Base-by-base conservation (phyloP, 2,113 vertebrate genomes). In the Apistogramma diplotaenia region DNA sequence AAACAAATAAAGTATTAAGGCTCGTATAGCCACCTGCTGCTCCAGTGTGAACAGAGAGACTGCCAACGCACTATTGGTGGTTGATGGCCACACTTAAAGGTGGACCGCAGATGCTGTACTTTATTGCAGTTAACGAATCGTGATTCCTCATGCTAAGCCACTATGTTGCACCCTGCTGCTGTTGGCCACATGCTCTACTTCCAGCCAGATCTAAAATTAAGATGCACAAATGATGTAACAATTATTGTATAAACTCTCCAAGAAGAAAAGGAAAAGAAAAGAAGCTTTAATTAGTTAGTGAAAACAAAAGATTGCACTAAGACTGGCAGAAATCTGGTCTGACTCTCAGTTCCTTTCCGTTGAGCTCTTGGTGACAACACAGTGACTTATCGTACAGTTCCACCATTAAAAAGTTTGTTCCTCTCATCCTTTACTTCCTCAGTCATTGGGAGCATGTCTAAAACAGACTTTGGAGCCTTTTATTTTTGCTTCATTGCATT, bases 141-240 rank as follows among this genome's bases (percentile, higher is more conserved):
- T 56, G 49, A 46, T 84, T 87, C 80, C 83, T 62, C 67, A 11
- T 55, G 54, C 43, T 59, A 27, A 72, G 49, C 16, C 5, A 15
- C 21, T 19, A 75, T 49, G 67, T 90, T 84, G 89, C 74, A 51
- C 84, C 76, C 88, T 89, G 70, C 15, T 7, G 1, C 40, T 55
- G n/a, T 73, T 1, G 19, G 40, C 72, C 57, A 10, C 85, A 71
- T 3, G 29, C 29, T 76, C 27, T 67, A 59, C 76, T 82, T 76
- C 70, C 13, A 49, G 49, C 73, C 27, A 46, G 21, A 18, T 55
- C 29, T 54, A 31, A 57, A 13, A 13, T 76, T 15, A 13, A 18
- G 6, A 3, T 55, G 5, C 37, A 23, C n/a, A 19, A 23, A n/a
- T 59, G 19, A 31, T 4, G 35, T 13, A 46, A 5, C 12, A 11